Evolutionary conservation across 2,797 vertebrate species (phyloP).

Genomic region (Sebastes trivittatus): DNA sequence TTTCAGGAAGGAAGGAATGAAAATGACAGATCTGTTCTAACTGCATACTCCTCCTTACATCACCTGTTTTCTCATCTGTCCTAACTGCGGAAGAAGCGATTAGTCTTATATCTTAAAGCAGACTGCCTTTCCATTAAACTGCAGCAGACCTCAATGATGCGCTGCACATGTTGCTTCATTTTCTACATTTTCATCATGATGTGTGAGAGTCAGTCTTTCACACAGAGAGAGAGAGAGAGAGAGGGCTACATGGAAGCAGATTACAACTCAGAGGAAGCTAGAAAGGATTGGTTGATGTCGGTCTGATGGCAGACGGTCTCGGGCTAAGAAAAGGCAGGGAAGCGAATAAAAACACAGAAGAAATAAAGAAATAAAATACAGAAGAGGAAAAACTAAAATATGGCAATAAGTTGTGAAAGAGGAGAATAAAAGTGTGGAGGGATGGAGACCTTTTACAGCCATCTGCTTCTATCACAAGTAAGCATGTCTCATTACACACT

Average conservation of each 20-base stretch:
- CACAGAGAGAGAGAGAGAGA: not conserved
- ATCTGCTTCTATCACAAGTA: constrained; percentile 7
- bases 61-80: constrained; percentile 1
- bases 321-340: not conserved
- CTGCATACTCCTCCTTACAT: not conserved
- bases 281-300: not conserved
- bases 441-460: constrained; percentile 1
- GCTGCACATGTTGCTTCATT: not conserved
- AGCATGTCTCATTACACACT: not conserved
- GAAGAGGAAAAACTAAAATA: not conserved
- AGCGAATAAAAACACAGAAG: accelerated
- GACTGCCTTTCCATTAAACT: not conserved
- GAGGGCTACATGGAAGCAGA: not conserved
- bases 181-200: constrained; percentile 2
- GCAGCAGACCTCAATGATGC: constrained; percentile 3
- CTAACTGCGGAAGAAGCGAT: not conserved
- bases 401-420: not conserved
- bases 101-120: not conserved
- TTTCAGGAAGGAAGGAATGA: not conserved
- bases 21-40: not conserved
- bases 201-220: not conserved
- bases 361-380: not conserved
- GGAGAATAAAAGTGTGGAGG: not conserved
- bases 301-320: not conserved
- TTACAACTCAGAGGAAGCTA: not conserved